Evolutionary conservation across 2,797 vertebrate genomes (phyloP).

Genomic region (Gallinago nigripennis): DNA sequence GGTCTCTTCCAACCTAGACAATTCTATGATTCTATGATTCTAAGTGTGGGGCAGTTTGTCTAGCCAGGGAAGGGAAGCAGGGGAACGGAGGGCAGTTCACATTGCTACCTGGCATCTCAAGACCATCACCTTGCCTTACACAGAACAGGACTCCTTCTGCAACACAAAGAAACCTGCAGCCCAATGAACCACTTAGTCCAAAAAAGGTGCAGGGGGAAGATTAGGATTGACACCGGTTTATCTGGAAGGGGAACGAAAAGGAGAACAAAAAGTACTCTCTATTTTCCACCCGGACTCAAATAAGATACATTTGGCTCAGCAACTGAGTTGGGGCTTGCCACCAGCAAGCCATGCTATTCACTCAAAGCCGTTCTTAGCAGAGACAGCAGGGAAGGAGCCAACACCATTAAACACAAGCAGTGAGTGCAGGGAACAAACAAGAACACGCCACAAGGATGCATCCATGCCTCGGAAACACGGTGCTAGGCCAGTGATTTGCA

Average conservation of each 20-base stretch:
- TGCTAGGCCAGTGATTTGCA: neutral
- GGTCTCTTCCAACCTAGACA: no score
- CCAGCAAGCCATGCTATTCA: neutral
- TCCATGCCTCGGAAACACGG: neutral
- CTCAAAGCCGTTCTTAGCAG: neutral
- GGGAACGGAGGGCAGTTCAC: neutral
- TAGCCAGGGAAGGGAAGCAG: neutral
- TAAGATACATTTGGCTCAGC: neutral
- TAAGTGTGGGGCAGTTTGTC: neutral
- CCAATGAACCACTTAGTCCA: neutral
- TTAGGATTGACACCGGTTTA: neutral
- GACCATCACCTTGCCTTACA: neutral
- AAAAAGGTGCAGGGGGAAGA: neutral
- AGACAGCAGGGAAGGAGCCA: constrained; percentile 3
- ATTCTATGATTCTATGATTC: no score
- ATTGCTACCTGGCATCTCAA: neutral
- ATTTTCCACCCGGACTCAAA: neutral
- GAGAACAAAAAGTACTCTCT: neutral
- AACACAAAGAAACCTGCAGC: neutral
- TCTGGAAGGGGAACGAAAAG: neutral
- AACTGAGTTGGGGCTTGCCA: neutral
- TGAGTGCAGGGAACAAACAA: neutral
- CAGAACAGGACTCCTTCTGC: neutral
- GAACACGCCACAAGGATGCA: neutral
- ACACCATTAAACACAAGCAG: neutral